These are phyloP conservation scores for Calyptomena viridis DNA, from an alignment of 2,113 vertebrate genomes.

Conservation along the genomic window DNA sequence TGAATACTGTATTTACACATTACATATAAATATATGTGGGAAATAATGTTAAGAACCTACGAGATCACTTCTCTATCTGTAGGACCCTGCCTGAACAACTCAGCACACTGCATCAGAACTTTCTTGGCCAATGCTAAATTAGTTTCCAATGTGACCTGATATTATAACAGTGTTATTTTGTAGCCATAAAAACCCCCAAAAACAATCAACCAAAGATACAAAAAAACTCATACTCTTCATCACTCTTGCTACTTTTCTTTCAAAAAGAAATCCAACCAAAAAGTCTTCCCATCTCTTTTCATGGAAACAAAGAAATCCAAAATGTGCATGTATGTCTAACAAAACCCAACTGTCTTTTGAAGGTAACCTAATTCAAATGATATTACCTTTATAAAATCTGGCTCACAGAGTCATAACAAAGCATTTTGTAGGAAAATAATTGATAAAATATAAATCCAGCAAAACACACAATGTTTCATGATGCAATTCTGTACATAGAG, in stretches of 20 bases:
- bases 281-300: neutral
- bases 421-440: neutral
- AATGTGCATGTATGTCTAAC: rapidly evolving
- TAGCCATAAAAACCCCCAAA: neutral
- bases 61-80: neutral
- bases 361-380: neutral
- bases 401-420: neutral
- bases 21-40: neutral
- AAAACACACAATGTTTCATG: neutral
- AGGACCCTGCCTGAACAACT: neutral
- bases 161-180: neutral
- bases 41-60: neutral
- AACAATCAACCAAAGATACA: neutral
- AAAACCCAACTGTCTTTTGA: neutral
- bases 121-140: neutral
- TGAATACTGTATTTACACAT: neutral
- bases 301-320: neutral
- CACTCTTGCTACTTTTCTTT: neutral
- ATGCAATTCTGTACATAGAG: neutral
- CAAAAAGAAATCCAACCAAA: neutral
- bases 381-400: neutral
- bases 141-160: neutral
- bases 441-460: neutral
- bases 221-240: neutral
- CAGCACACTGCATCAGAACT: neutral